These are phyloP conservation scores for Palaemon carinicauda DNA, from an alignment of 1,140 invertebrate genomes.

Conservation along the genomic window DNA sequence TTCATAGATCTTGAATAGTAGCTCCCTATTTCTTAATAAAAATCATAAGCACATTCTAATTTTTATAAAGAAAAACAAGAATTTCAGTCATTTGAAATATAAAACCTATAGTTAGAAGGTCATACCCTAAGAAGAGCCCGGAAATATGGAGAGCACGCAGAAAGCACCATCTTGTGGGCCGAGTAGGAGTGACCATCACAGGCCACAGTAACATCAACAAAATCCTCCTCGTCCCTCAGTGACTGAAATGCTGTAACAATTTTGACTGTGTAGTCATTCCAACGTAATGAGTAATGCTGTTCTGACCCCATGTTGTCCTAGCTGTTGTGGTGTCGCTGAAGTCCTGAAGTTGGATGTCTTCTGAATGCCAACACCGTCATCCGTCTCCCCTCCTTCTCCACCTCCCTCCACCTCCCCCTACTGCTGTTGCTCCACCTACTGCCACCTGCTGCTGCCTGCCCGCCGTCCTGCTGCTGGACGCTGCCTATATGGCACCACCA, in stretches of 20 bases:
- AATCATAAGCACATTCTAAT: too few relatives aligned
- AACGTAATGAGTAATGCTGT: constrained; percentile 78
- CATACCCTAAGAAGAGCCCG: constrained; percentile 62
- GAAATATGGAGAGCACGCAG: constrained; percentile 84
- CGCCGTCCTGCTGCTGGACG: constrained; percentile 42
- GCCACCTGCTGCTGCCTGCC: constrained; percentile 46
- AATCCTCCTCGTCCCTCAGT: constrained; percentile 78
- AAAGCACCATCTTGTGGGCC: constrained; percentile 85
- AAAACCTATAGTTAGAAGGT: not conserved
- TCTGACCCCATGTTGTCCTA: constrained; percentile 54
- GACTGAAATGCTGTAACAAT: constrained; percentile 80
- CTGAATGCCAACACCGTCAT: constrained; percentile 41
- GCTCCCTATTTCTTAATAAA: too few relatives aligned
- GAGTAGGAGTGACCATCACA: constrained; percentile 78
- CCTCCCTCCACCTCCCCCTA: constrained; percentile 40
- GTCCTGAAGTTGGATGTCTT: not conserved
- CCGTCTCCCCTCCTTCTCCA: constrained; percentile 48
- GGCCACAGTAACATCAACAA: constrained; percentile 85
- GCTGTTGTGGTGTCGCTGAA: constrained; percentile 10
- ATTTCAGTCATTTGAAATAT: not conserved
- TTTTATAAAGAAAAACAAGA: too few relatives aligned
- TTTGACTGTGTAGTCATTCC: constrained; percentile 80
- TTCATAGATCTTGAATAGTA: not conserved
- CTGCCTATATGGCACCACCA: constrained; percentile 55
- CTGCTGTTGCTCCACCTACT: constrained; percentile 32